phyloP scores from a whole-genome alignment of 2,888 invertebrate species.

The Lomographa bimaculata region DNA sequence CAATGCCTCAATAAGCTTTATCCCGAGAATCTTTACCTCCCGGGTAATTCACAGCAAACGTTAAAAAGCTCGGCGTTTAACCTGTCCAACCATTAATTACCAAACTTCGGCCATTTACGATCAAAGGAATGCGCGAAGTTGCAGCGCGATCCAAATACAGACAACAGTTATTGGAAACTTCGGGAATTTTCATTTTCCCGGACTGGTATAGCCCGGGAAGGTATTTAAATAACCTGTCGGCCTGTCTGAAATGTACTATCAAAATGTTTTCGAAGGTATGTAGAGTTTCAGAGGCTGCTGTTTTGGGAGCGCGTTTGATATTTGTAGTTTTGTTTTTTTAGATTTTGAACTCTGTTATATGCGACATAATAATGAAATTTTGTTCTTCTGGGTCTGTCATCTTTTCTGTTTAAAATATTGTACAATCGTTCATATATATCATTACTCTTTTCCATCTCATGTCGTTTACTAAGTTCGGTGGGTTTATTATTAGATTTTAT shows the following conservation, averaged over 20 bases:
- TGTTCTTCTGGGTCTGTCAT: no score
- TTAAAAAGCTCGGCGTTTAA: conserved; percentile 37
- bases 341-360: no score
- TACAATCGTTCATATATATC: no score
- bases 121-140: conserved; percentile 43
- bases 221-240: conserved; percentile 19
- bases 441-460: no score
- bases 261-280: conserved; percentile 11
- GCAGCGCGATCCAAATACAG: conserved; percentile 33
- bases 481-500: no score
- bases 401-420: no score
- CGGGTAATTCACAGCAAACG: conserved; percentile 35
- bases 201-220: conserved; percentile 14
- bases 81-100: conserved; percentile 52
- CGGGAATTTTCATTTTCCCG: conserved; percentile 35
- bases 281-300: not conserved
- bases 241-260: conserved; percentile 6
- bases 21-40: conserved; percentile 2
- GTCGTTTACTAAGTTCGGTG: no score
- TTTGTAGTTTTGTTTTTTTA: not conserved
- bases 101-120: conserved; percentile 49
- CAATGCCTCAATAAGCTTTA: no score
- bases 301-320: conserved; percentile 9
- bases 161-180: conserved; percentile 34
- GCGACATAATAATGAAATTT: no score